Conservation (phyloP, 2,888 invertebrate genomes). For the Coenonympha arcania region DNA sequence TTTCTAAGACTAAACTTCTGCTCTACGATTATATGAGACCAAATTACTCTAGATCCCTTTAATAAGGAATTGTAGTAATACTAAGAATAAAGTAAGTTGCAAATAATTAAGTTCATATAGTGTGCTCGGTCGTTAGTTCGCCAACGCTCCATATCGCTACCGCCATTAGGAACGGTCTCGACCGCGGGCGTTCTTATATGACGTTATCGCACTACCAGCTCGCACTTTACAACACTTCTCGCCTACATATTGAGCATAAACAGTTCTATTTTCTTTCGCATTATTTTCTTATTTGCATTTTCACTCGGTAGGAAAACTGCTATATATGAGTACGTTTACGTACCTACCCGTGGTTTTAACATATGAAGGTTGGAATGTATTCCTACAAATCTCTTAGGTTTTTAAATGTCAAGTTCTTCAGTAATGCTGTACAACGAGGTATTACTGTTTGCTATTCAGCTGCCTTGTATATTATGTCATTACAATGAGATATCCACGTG, state of each 20-base stretch:
- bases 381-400: too few species aligned
- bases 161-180: conserved; percentile 41
- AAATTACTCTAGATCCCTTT: too few species aligned
- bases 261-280: conserved; percentile 20
- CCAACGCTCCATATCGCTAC: conserved; percentile 39
- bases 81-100: conserved; percentile 37
- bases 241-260: conserved; percentile 23
- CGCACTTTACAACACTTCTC: conserved; percentile 34
- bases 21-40: background rate
- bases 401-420: too few species aligned
- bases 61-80: too few species aligned
- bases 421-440: too few species aligned
- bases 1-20: too few species aligned
- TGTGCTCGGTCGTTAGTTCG: conserved; percentile 49
- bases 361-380: too few species aligned
- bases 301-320: background rate
- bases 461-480: too few species aligned
- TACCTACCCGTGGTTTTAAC: background rate
- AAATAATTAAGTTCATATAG: conserved; percentile 40
- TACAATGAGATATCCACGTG: too few species aligned
- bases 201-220: conserved; percentile 35
- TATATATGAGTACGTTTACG: background rate
- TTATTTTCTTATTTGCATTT: background rate
- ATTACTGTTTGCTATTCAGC: too few species aligned
- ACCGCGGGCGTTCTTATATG: conserved; percentile 38